Evolutionary conservation across 2,888 invertebrate genomes (phyloP), one percentile per base, ranked within the genome.

Genomic region (Polydrusus tereticollis): DNA sequence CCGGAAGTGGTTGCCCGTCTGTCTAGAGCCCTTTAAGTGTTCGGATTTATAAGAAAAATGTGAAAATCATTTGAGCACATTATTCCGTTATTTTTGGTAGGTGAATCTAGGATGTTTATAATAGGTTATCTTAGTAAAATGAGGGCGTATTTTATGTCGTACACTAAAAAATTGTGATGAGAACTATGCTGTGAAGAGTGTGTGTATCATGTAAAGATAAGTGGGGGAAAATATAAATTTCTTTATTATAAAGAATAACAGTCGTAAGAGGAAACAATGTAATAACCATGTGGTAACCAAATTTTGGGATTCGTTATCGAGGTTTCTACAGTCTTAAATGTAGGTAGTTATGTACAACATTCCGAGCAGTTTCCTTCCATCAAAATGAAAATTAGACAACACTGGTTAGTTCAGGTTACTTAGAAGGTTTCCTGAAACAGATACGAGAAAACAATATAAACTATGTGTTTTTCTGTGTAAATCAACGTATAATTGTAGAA

Each of bases 41-140:
- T 29, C 10, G 26, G 41, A 23, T 60, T 60, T 41, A 60, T 26
- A 23, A 26, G 60, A 45, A 60, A 60, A 60, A 60, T 60, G 60
- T 18, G 43, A 45, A 45, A 20, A 60, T 45, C 45, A 7, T 60
- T 23, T 23, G 43, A 18, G 26, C 41, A 45, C 26, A 60, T 60
- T 45, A 60, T 41, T 23, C 26, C 38, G 26, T 16, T 45, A 45
- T 45, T 59, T 45, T 47, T 45, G 20, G n/a, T n/a, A 47, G 21
- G 47, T 23, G 21, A 21, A 47, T 47, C 47, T 47, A 12, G 23
- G 23, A 47, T 47, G n/a, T n/a, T n/a, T 21, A 23, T 1, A 47
- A 21, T 0, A 1, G 47, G 47, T 23, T 23, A 47, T 21, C 21
- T 21, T 1, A 6, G 47, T n/a, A 4, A 47, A 47, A 7, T 20